Evolutionary conservation across 1,140 invertebrate species (phyloP), one percentile per base, ranked within the genome.

Genomic region (Bombus confusus): DNA sequence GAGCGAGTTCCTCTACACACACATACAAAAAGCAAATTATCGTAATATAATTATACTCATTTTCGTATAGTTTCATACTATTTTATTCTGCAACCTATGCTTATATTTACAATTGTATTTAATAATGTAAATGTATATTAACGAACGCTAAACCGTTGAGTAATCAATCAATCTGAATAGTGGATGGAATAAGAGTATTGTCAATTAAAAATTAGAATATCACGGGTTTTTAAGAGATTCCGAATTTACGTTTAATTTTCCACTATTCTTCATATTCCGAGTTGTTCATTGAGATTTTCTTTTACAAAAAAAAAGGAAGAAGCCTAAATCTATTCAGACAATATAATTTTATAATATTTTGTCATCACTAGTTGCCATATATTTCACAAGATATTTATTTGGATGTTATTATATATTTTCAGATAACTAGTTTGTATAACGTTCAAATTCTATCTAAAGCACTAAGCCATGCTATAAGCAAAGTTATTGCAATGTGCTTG

Each of bases 101-200:
- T 80, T 47, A n/a, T 86, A 81, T 88, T 37, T 86, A 76, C 78
- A 89, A 78, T 74, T 78, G 77, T 59, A 80, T 77, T 64, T 78
- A 79, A 34, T 69, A 86, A 59, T 80, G 66, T 80, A 76, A n/a
- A 86, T 88, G 78, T 71, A 74, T 84, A 75, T 88, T 88, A 78
- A 59, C 75, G 39, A 76, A 81, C 28, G 66, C 82, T 88, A 88
- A 72, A 39, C 69, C 62, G 82, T 87, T n/a, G 71, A 82, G 34
- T 80, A 83, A 77, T 83, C 73, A 81, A 84, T 89, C 85, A 88
- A 71, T 85, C 22, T 52, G 86, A 86, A 89, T 87, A 89, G 86
- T 90, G 90, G 90, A 91, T 91, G 90, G 90, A 91, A 88, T 91
- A 81, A 82, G 87, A 91, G 90, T 91, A 91, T 91, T 91, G 90